Base-by-base conservation (phyloP, 1,140 invertebrate species). In the Magallana angulata region DNA sequence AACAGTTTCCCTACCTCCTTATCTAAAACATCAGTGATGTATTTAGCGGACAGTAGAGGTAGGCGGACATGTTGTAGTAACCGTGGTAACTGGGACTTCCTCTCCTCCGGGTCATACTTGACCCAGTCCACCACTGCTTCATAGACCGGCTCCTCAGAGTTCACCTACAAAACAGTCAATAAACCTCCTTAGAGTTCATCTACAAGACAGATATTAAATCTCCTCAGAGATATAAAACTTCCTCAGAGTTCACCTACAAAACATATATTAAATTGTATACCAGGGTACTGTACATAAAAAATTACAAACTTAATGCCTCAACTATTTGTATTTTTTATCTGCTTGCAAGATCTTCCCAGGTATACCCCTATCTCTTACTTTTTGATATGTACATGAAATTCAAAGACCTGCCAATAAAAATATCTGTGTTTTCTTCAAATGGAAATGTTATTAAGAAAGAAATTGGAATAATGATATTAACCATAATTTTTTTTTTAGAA, bases 11-110 rank as follows among this genome's bases (percentile, higher is more conserved):
- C n/a, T 86, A 94, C 93, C 91, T 94, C 93, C 57, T 88, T 88
- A 89, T 94, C 93, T 48, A 94, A 86, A 59, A 92, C 90, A 91
- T 94, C 93, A 8, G 93, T 94, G 57, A 94, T 91, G 87, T 91
- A 94, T 16, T 91, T 89, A 7, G 94, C 93, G 36, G 92, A 92
- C 30, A 95, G 87, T 14, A 93, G 76, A 16, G 93, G 92, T 6
- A 93, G 87, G 7, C 93, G 88, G 7, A 93, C 92, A 89, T 91
- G 89, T 57, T 91, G 82, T 56, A 93, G 80, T 24, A 93, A 88
- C 57, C 82, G 48, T n/a, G 93, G 84, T 14, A 93, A 84, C 71
- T 87, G 85, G 9, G 90, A 58, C 56, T 89, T 80, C 30, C 93
- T 83, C 14, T 80, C 87, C 36, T 92, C 91, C 58, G 87, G 82